phyloP scores from a whole-genome alignment of 2,888 invertebrate species.

The Ashinkailepas kermadecensis region DNA sequence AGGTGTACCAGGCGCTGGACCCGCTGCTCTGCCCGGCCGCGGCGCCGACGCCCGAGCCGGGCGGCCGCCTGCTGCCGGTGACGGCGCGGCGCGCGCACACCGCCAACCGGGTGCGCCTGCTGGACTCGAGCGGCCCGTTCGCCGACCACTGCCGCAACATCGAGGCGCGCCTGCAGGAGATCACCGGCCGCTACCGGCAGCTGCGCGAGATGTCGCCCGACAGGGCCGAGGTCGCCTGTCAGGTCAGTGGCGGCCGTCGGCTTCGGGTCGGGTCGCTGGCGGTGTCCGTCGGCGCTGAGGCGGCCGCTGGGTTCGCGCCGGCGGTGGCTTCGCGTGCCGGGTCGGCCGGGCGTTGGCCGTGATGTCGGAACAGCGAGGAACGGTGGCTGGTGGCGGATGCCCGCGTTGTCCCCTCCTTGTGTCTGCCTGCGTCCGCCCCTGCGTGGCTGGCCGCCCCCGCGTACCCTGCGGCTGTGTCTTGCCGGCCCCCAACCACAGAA shows the following conservation, averaged over 20 bases:
- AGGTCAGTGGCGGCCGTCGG: conserved; percentile 1
- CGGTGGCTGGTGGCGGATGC: too few relatives aligned
- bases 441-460: too few relatives aligned
- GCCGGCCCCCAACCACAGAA: too few relatives aligned
- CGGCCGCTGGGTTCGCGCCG: too few relatives aligned
- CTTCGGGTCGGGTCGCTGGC: not conserved
- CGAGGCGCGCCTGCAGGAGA: conserved; percentile 42
- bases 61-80: conserved; percentile 34
- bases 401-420: too few relatives aligned
- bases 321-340: not conserved
- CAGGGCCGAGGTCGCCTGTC: conserved; percentile 5
- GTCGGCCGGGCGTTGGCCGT: not conserved
- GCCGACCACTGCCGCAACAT: conserved; percentile 56
- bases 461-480: too few relatives aligned
- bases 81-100: conserved; percentile 37
- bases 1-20: conserved; percentile 56
- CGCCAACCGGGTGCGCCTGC: conserved; percentile 40
- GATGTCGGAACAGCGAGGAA: too few relatives aligned
- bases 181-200: not conserved
- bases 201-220: conserved; percentile 22
- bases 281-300: not conserved
- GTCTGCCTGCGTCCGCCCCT: too few relatives aligned
- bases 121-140: conserved; percentile 53
- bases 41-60: conserved; percentile 25
- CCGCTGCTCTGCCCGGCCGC: conserved; percentile 47